Evolutionary conservation across 2,113 vertebrate genomes (phyloP), one percentile per base, ranked within the genome.

Genomic region (Prietella phreatophila): DNA sequence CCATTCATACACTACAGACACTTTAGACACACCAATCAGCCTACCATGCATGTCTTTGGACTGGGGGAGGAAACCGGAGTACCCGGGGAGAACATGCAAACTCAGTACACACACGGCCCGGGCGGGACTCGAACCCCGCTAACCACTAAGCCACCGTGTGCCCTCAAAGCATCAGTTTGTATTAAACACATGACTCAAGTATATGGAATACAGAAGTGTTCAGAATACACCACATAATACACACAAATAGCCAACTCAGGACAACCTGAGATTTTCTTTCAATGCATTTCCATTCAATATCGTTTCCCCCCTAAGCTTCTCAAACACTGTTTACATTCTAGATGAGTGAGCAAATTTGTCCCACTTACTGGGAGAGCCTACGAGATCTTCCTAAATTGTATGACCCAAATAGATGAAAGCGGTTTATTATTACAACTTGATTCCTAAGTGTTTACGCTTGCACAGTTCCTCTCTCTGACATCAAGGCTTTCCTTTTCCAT

Each of bases 321-420:
- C 8, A 22, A 42, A 13, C 73, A 47, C 39, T 20, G n/a, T 69
- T 33, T 17, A 19, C 30, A 0, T 36, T 53, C 25, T 47, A 9
- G 6, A 39, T 78, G 47, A 47, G 36, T 85, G 19, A n/a, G 5
- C 39, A 4, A 42, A 47, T 78, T 78, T 78, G 17, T 71, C 33
- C 5, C 75, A 47, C 42, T 0, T 27, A 6, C 75, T 13, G 15
- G 39, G 5, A 63, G 56, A 27, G 39, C n/a, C 15, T 33, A 53
- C 7, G 39, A 30, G 36, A 17, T n/a, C 42, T 20, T 60, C 33
- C 33, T 58, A 42, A 75, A 25, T 27, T 58, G 13, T 39, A 9
- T 27, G 55, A 85, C 84, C 55, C 47, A 58, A 30, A 85, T 61
- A 71, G 85, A 30, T 85, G 42, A 76, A 85, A 85, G 39, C 71